Base-by-base conservation (phyloP, 2,888 invertebrate species). In the Nomada goodeniana region DNA sequence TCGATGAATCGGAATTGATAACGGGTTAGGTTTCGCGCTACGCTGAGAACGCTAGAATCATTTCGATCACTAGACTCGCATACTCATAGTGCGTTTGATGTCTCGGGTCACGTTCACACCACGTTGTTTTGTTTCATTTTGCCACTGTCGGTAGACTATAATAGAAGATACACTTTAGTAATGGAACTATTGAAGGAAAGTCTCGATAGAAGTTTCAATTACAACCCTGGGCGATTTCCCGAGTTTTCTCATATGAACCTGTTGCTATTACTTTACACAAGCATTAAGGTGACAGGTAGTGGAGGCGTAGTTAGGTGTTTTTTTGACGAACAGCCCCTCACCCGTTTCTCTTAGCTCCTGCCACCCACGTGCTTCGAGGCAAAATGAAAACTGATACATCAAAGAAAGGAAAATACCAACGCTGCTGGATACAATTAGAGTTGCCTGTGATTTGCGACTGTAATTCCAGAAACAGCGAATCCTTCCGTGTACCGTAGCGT, bases 371-470 rank as follows among this genome's bases (percentile, higher is more conserved):
- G 69, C 9, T 53, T 36, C 57, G 61, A 26, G 10, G 9, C 53
- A 20, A 63, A 52, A 64, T 70, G 83, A 68, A 82, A 83, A 53
- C 65, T 55, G 78, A 83, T 67, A 74, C 53, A 18, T 5, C 11
- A 42, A 67, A 74, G 74, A 77, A 77, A 77, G 42, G 61, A 77
- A 83, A 76, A 81, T 52, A 65, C 60, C 60, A 77, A 23, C n/a
- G 63, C 55, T 23, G 26, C 55, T 50, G 55, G 69, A 73, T 76
- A 7, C 7, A 36, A 36, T 36, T 61, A 72, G 36, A 53, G 63
- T 47, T 26, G 18, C n/a, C 55, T 50, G 69, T 73, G 61, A 63
- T 59, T 64, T n/a, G 63, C 63, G 15, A 69, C 57, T 55, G 3
- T 50, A 76, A 18, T 18, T 20, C 75, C 11, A 18, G 4, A 61